These are phyloP conservation scores for Rotaria socialis DNA, from an alignment of 2,888 invertebrate genomes.

Conservation along the genomic window DNA sequence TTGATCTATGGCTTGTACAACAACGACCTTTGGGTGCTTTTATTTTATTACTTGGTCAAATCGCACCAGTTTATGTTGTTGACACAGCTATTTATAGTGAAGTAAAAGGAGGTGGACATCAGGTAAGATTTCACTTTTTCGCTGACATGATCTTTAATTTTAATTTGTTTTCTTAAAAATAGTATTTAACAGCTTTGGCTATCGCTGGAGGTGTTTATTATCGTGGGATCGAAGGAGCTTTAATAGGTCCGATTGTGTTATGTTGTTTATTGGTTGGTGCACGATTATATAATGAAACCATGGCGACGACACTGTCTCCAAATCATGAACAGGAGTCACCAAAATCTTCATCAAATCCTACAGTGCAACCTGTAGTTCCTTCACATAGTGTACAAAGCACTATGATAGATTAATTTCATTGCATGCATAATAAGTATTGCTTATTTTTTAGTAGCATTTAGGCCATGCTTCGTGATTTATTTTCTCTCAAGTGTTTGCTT, in stretches of 20 bases:
- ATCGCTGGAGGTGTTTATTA: slow-evolving; percentile 97
- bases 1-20: slow-evolving; percentile 89
- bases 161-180: neutral
- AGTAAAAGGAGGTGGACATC: slow-evolving; percentile 78
- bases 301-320: neutral
- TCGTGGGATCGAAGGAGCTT: slow-evolving; percentile 90
- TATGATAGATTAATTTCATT: neutral
- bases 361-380: neutral
- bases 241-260: slow-evolving; percentile 86
- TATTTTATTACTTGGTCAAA: slow-evolving; percentile 74
- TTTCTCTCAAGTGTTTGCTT: neutral
- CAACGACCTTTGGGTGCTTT: slow-evolving; percentile 77
- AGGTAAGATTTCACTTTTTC: slow-evolving; percentile 41
- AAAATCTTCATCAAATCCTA: neutral
- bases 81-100: slow-evolving; percentile 93
- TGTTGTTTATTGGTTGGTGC: slow-evolving; percentile 64
- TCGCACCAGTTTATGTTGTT: slow-evolving; percentile 82
- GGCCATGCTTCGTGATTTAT: neutral
- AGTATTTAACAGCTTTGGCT: slow-evolving; percentile 85
- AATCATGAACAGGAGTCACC: neutral
- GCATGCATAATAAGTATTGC: neutral
- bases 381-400: neutral
- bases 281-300: slow-evolving; percentile 29
- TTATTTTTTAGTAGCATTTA: neutral
- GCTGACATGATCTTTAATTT: slow-evolving; percentile 66